Conservation (phyloP, 2,888 invertebrate species). For the Deilephila elpenor region DNA sequence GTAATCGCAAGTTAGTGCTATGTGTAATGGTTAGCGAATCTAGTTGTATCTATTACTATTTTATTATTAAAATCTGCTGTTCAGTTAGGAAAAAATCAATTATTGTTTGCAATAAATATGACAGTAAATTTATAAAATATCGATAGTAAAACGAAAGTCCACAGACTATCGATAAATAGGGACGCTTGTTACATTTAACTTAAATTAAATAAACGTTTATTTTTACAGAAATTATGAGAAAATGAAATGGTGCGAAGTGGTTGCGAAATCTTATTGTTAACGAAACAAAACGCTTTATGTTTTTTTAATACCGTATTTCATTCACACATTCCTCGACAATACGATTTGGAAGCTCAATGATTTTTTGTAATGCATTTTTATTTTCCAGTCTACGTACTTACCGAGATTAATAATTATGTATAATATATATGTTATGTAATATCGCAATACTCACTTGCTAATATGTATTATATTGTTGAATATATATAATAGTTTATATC, state of each 20-base stretch:
- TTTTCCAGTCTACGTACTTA: conserved; percentile 55
- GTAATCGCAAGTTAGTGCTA: neutral
- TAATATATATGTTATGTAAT: conserved; percentile 31
- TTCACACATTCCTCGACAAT: conserved; percentile 52
- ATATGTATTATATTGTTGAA: conserved; percentile 37
- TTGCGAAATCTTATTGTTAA: conserved; percentile 16
- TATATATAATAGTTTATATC: conserved; percentile 29
- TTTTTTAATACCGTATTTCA: conserved; percentile 29
- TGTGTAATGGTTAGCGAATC: neutral
- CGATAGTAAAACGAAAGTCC: too few relatives aligned
- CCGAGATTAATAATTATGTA: conserved; percentile 51
- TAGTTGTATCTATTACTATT: neutral
- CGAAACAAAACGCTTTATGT: conserved; percentile 25
- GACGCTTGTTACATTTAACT: neutral
- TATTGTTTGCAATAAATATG: too few relatives aligned
- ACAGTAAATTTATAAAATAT: too few relatives aligned
- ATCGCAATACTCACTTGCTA: conserved; percentile 49
- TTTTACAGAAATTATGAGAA: conserved; percentile 27
- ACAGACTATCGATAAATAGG: too few relatives aligned
- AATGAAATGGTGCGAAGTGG: conserved; percentile 16
- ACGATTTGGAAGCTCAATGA: conserved; percentile 46
- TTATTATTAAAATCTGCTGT: neutral
- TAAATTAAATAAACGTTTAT: conserved; percentile 34
- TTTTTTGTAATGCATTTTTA: conserved; percentile 32
- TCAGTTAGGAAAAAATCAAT: too few relatives aligned